Evolutionary conservation across 2,888 invertebrate genomes (phyloP).

Genomic region (Ceramica pisi): DNA sequence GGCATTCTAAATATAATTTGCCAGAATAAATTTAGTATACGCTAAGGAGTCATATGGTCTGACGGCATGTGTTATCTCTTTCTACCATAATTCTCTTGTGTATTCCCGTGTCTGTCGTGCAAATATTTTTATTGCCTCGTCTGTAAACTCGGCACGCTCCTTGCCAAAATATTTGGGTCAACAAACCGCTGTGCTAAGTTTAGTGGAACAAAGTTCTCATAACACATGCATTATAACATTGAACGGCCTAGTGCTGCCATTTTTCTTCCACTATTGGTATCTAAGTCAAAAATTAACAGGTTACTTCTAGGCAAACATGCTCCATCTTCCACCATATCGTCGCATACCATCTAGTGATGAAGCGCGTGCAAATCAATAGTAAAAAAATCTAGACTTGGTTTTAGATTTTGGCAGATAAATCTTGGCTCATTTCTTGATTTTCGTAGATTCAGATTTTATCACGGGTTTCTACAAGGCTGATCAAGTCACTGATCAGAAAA

Average conservation of each 20-base stretch:
- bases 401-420: not conserved
- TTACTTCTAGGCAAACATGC: too few species aligned
- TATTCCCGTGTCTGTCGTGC: slow-evolving; percentile 48
- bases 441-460: not conserved
- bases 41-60: slow-evolving; percentile 12
- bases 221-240: not conserved
- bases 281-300: too few species aligned
- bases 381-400: not conserved
- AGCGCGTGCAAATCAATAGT: too few species aligned
- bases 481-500: too few species aligned
- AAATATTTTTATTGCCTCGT: slow-evolving; percentile 52
- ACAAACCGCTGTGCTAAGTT: slow-evolving; percentile 48
- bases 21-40: slow-evolving; percentile 2
- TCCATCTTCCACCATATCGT: too few species aligned
- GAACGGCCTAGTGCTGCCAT: not conserved
- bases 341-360: too few species aligned
- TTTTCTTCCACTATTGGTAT: not conserved
- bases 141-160: slow-evolving; percentile 52
- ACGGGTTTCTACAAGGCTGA: not conserved
- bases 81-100: not conserved
- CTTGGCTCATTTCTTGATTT: not conserved
- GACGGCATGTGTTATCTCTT: slow-evolving; percentile 8
- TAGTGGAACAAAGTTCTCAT: slow-evolving; percentile 26
- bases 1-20: slow-evolving; percentile 13
- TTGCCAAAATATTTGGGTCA: slow-evolving; percentile 69